Base-by-base conservation (phyloP, 2,113 vertebrate species). In the Phalacrocorax carbo region DNA sequence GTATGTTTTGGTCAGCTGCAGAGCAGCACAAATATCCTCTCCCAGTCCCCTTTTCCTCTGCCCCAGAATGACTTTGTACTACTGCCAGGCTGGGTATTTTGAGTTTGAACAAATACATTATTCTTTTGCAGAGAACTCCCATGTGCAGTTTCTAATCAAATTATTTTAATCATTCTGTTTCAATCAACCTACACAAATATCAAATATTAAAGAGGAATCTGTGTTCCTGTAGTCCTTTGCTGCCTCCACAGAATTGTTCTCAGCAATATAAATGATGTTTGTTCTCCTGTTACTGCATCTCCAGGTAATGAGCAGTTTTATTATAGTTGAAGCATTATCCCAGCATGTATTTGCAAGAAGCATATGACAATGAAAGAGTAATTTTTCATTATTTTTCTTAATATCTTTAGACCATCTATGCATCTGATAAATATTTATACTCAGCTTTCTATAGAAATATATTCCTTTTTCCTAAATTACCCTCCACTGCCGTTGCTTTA, bases 251-350 rank as follows among this genome's bases (percentile, higher is more conserved):
- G 79, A 93, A 71, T 83, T 92, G 71, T 96, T 87, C 88, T 88
- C 60, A 71, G 79, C 2, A 11, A 76, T 76, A 55, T 88, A 94
- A 95, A 90, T 54, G 29, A 86, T 87, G 62, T 91, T 96, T 94
- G 61, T 82, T 90, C 94, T 94, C 64, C 85, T 94, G 57, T 96
- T 96, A 87, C 93, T 60, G 44, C 76, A 82, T 82, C 76, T 94
- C 84, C 82, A 88, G 92, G 96, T 97, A 97, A 97, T 93, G 69
- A 97, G 87, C 77, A 95, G 92, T 83, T 94, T 88, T 91, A 78
- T 90, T 96, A 82, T 77, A 92, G 93, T 7, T 84, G 95, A 91
- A 96, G 62, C 87, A 84, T 93, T 94, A 96, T 83, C 93, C 71
- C 95, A 93, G 88, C 79, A 78, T 90, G 91, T 78, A 91, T 96